These are phyloP conservation scores for Drosophila incognita DNA, from an alignment of 2,888 invertebrate species.

Conservation along the genomic window DNA sequence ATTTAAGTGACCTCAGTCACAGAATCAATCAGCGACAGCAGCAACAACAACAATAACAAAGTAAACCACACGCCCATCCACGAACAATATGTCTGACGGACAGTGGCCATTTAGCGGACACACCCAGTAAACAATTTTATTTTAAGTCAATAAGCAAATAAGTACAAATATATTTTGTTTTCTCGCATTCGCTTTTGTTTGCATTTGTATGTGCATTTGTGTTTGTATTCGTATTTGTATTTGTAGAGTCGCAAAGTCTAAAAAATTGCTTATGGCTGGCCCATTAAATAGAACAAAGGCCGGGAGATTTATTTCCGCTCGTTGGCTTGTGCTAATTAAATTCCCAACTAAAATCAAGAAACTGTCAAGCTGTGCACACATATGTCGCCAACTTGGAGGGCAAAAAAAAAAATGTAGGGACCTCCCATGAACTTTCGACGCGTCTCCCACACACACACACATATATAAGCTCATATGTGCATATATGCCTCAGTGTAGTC, in stretches of 20 bases:
- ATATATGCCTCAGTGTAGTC: slow-evolving; percentile 26
- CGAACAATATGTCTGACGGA: slow-evolving; percentile 48
- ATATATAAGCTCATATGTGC: not conserved
- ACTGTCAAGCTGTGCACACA: slow-evolving; percentile 29
- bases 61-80: slow-evolving; percentile 48
- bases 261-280: slow-evolving; percentile 40
- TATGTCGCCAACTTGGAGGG: slow-evolving; percentile 26
- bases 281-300: slow-evolving; percentile 57
- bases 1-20: slow-evolving; percentile 72
- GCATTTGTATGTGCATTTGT: not conserved
- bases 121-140: slow-evolving; percentile 77
- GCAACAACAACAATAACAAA: slow-evolving; percentile 25
- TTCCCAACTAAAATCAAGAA: slow-evolving; percentile 28
- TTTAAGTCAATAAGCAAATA: slow-evolving; percentile 70
- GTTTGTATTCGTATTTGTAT: not conserved
- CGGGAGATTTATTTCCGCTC: slow-evolving; percentile 38
- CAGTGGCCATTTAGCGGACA: slow-evolving; percentile 75
- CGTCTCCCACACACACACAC: slow-evolving; percentile 50
- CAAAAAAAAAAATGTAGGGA: slow-evolving; percentile 23
- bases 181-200: slow-evolving; percentile 31
- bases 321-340: slow-evolving; percentile 56
- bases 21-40: slow-evolving; percentile 70
- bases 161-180: slow-evolving; percentile 59
- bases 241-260: slow-evolving; percentile 39
- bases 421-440: slow-evolving; percentile 73